Evolutionary conservation across 2,888 invertebrate species (phyloP).

Genomic region (Micoletzkya japonica): DNA sequence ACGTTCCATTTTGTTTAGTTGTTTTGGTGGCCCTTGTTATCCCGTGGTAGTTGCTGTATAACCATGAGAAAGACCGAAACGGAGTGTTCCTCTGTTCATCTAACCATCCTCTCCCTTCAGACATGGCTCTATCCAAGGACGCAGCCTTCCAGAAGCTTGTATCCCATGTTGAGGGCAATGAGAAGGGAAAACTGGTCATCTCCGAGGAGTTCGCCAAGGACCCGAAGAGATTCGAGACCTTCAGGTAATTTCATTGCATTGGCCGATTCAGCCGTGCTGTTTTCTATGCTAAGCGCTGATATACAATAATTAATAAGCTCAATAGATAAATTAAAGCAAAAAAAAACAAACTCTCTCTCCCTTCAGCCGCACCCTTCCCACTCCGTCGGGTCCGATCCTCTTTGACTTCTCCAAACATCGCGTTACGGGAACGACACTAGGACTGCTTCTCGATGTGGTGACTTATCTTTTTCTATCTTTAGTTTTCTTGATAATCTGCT

Average conservation of each 20-base stretch:
- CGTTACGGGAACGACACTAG: conserved; percentile 78
- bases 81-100: neutral
- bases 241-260: conserved; percentile 73
- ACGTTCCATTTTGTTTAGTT: no score
- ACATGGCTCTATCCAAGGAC: conserved; percentile 70
- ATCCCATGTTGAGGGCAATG: conserved; percentile 76
- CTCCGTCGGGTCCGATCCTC: conserved; percentile 87
- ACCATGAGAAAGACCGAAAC: no score
- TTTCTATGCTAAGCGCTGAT: no score
- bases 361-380: conserved; percentile 75
- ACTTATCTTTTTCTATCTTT: conserved; percentile 2
- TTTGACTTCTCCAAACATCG: conserved; percentile 96
- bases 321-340: no score
- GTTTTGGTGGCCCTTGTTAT: no score
- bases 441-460: conserved; percentile 80
- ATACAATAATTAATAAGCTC: no score
- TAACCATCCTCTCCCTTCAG: neutral
- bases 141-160: conserved; percentile 78
- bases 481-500: no score
- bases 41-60: no score
- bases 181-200: conserved; percentile 77
- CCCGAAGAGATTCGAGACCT: conserved; percentile 81
- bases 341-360: neutral
- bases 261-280: neutral
- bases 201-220: conserved; percentile 81